These are phyloP conservation scores for Germaria angustata DNA, from an alignment of 2,888 invertebrate genomes.

Conservation along the genomic window DNA sequence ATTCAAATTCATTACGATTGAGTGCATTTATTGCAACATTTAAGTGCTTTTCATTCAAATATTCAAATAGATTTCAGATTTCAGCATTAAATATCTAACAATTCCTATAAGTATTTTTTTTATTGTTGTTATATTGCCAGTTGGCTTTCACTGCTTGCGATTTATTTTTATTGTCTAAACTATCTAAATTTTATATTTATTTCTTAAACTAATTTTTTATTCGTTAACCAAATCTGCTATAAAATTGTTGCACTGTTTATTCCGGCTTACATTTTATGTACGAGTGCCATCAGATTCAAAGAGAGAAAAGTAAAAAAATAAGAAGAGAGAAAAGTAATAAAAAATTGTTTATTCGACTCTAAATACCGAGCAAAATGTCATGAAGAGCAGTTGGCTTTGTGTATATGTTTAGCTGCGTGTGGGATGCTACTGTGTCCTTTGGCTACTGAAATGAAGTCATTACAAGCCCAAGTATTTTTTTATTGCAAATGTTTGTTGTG, in stretches of 20 bases:
- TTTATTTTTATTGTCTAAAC: conserved; percentile 57
- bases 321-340: not conserved
- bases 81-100: conserved; percentile 42
- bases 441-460: conserved; percentile 11
- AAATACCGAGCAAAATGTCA: conserved; percentile 52
- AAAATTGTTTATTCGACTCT: conserved; percentile 48
- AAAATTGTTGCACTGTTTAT: conserved; percentile 62
- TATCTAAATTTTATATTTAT: conserved; percentile 55
- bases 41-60: conserved; percentile 9
- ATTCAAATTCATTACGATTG: conserved; percentile 30
- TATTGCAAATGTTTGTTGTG: not conserved
- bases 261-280: conserved; percentile 29
- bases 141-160: conserved; percentile 9
- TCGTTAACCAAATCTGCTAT: conserved; percentile 58
- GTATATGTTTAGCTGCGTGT: not conserved
- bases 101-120: conserved; percentile 19
- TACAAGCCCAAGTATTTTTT: not conserved
- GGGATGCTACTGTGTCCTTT: not conserved
- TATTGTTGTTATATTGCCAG: conserved; percentile 32
- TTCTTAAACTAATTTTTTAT: conserved; percentile 48
- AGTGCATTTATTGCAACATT: conserved; percentile 52
- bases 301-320: too few species aligned
- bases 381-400: conserved; percentile 17
- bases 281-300: conserved; percentile 32
- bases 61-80: too few species aligned